These are phyloP conservation scores for Porites divaricata DNA, from an alignment of 92 coral and sea anemone species.

Conservation along the genomic window DNA sequence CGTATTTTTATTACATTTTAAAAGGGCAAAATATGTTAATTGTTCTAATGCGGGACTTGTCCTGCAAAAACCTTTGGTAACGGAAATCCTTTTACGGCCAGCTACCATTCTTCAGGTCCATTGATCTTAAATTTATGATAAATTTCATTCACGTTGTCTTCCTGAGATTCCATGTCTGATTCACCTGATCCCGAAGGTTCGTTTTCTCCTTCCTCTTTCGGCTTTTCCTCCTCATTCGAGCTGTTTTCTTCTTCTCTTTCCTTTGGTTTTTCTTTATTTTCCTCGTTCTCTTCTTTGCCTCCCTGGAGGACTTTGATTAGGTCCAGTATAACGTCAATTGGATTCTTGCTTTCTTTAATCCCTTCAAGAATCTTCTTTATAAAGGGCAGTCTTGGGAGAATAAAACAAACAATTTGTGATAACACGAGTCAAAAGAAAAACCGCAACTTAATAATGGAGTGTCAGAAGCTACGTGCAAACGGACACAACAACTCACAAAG, in stretches of 20 bases:
- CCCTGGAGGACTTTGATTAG: background rate
- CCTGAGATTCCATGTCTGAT: background rate
- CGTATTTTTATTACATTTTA: too few relatives aligned
- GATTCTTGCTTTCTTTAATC: background rate
- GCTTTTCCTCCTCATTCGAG: background rate
- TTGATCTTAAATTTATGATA: background rate
- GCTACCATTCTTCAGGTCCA: conserved; percentile 4
- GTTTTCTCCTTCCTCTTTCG: background rate
- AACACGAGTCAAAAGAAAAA: background rate
- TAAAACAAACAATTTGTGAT: background rate
- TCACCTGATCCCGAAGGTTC: background rate
- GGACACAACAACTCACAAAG: too few relatives aligned
- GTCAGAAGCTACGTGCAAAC: too few relatives aligned
- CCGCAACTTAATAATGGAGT: too few relatives aligned
- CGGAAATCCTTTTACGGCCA: background rate
- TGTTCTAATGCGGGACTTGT: too few relatives aligned
- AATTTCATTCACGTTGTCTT: background rate
- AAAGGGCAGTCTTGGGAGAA: background rate
- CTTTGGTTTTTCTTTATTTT: background rate
- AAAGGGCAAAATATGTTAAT: too few relatives aligned
- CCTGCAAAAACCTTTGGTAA: too few relatives aligned
- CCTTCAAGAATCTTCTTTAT: background rate
- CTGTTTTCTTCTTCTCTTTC: background rate
- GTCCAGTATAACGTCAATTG: background rate
- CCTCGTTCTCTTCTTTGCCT: background rate